Base-by-base conservation (phyloP, 2,888 invertebrate genomes). In the Agonum fuliginosum region DNA sequence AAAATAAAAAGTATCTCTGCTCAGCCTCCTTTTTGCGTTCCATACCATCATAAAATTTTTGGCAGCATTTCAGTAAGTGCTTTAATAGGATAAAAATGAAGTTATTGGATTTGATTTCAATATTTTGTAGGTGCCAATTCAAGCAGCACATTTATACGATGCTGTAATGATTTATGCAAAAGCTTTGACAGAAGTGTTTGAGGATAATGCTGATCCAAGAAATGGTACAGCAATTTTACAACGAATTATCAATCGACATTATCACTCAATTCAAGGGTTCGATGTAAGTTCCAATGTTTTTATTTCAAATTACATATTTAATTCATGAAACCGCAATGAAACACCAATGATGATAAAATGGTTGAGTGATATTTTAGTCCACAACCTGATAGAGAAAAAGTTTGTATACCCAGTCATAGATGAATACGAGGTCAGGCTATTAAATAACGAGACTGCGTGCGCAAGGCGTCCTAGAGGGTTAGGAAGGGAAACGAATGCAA, bases 111-210 rank as follows among this genome's bases (percentile, higher is more conserved):
- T 48, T 20, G 19, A 2, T 14, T 37, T n/a, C n/a, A n/a, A n/a
- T 12, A 3, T 17, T 46, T 3, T 80, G 75, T 82, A 94, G 93
- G 93, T 95, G 0, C 93, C 94, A 0, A 93, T 94, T 81, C 93
- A 94, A 86, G 96, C 95, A 0, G 93, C 94, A 0, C 94, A 96
- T 84, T 89, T 95, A 0, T 97, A 95, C 86, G 97, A 97, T 83
- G 96, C 96, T 0, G 95, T 97, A 1, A 91, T 93, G 84, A 91
- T 97, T 73, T 97, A 97, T 88, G 96, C 96, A 0, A 88, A 91
- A 8, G 97, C 96, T 0, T 89, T 95, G 12, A 93, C 94, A 0
- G 93, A 94, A 71, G 89, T 93, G 0, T 89, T 97, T 80, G 84
- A 89, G 19, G 88, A 90, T 12, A 92, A 92, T 0, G 90, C 91